phyloP scores from a whole-genome alignment of 2,888 invertebrate genomes.

The Tridacna crocea region DNA sequence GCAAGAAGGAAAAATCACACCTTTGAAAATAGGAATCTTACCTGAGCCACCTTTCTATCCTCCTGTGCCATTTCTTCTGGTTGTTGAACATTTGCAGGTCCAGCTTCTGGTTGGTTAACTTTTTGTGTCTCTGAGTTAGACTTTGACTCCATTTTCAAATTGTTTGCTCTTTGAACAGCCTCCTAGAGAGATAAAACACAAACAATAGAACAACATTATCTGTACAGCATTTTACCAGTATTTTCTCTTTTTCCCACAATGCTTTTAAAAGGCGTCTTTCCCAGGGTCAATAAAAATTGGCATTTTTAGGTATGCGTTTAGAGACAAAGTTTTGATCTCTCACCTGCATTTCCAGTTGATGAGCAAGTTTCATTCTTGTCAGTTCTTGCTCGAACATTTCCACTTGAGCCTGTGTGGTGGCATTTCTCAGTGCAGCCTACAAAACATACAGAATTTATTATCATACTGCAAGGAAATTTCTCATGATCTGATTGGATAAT shows the following conservation, averaged over 20 bases:
- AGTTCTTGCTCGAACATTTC: slow-evolving; percentile 81
- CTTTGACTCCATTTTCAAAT: slow-evolving; percentile 13
- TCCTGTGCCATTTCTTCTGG: slow-evolving; percentile 56
- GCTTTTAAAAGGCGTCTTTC: too few relatives aligned
- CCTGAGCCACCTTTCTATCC: slow-evolving; percentile 55
- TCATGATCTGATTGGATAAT: too few relatives aligned
- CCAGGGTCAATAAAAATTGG: background rate
- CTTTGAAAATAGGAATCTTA: slow-evolving; percentile 2
- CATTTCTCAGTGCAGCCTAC: slow-evolving; percentile 75
- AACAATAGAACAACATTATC: too few relatives aligned
- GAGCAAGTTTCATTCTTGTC: slow-evolving; percentile 78
- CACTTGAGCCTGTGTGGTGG: slow-evolving; percentile 74
- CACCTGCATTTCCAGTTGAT: slow-evolving; percentile 82
- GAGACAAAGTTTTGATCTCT: background rate
- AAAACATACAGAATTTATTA: background rate
- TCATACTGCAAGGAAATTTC: background rate
- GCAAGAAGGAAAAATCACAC: too few relatives aligned
- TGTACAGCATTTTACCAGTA: background rate
- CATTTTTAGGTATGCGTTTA: background rate
- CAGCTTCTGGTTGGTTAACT: background rate
- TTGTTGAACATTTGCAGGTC: background rate
- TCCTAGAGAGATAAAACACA: slow-evolving; percentile 25
- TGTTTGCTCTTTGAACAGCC: slow-evolving; percentile 50
- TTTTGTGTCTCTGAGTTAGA: background rate
- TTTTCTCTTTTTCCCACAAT: too few relatives aligned